phyloP scores from a whole-genome alignment of 2,888 invertebrate species.

The Euproctis similis region DNA sequence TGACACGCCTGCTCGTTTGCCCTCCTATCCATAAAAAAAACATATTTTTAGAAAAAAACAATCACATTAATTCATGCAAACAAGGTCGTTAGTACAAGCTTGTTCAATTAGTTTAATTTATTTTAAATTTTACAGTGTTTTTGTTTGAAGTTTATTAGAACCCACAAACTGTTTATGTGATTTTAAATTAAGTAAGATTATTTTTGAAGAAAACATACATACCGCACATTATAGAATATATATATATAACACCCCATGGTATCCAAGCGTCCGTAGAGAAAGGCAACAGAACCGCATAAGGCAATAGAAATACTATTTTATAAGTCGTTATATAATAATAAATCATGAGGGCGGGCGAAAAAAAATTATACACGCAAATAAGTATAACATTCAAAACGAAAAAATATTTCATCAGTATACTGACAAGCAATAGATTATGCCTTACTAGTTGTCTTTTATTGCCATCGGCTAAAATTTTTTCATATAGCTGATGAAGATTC shows the following conservation, averaged over 20 bases:
- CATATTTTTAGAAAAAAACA: too few relatives aligned
- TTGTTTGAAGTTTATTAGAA: too few relatives aligned
- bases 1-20: too few relatives aligned
- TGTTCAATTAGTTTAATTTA: too few relatives aligned
- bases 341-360: constrained; percentile 36
- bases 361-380: constrained; percentile 54
- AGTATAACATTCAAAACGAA: constrained; percentile 44
- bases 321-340: constrained; percentile 33
- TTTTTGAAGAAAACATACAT: constrained; percentile 17
- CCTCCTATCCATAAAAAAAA: too few relatives aligned
- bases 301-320: constrained; percentile 34
- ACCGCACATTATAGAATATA: constrained; percentile 41
- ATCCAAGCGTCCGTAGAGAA: constrained; percentile 43
- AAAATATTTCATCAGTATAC: constrained; percentile 43
- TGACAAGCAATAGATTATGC: constrained; percentile 33
- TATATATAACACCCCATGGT: constrained; percentile 41
- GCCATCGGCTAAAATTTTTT: constrained; percentile 26
- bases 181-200: too few relatives aligned
- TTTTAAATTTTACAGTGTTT: too few relatives aligned
- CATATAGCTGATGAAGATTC: constrained; percentile 31
- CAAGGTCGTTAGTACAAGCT: too few relatives aligned
- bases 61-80: too few relatives aligned
- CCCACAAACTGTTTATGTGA: too few relatives aligned
- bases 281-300: constrained; percentile 48
- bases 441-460: constrained; percentile 29